Base-by-base conservation (phyloP, 2,888 invertebrate genomes). In the Galeruca laticollis region DNA sequence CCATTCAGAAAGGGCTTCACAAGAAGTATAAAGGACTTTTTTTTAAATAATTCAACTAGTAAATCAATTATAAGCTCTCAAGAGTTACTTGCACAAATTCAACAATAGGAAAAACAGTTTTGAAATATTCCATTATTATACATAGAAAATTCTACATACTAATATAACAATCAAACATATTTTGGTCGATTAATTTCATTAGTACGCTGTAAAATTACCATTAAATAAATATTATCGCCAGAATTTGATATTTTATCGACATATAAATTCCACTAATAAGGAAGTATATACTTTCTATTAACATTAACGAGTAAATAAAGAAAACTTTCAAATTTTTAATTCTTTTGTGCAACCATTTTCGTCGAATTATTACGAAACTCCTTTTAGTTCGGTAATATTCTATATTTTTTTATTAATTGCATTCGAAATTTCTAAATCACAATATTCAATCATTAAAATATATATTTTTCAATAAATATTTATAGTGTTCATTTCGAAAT, bases 301-400 rank as follows among this genome's bases (percentile, higher is more conserved):
- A 47, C 47, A 18, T 47, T 47, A 18, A 5, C 26, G 18, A 54
- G 26, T 54, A 54, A 54, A 54, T 54, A 54, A 54, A 54, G 2
- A 54, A 54, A 54, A 31, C 54, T 54, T 54, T 54, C 54, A 54
- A n/a, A 54, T 54, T 54, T 47, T 10, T 6, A 31, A n/a, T 13
- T 26, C 54, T 54, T 54, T 54, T 54, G 54, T 31, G 31, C n/a
- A 54, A 21, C 21, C 21, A 54, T 26, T 0, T 18, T 40, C 40
- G 13, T n/a, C 11, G 18, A 51, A 11, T 52, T 26, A 26, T 52
- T 52, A 26, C n/a, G 31, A 52, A 52, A 26, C 21, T 26, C 2
- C 21, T 52, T 11, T 43, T 47, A 18, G 15, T 47, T 18, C 4
- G 18, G 8, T 1, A n/a, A 8, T 47, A 18, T 47, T 18, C 6